These are phyloP conservation scores for Odontocolon sp. DNA, from an alignment of 2,888 invertebrate species.

Conservation along the genomic window DNA sequence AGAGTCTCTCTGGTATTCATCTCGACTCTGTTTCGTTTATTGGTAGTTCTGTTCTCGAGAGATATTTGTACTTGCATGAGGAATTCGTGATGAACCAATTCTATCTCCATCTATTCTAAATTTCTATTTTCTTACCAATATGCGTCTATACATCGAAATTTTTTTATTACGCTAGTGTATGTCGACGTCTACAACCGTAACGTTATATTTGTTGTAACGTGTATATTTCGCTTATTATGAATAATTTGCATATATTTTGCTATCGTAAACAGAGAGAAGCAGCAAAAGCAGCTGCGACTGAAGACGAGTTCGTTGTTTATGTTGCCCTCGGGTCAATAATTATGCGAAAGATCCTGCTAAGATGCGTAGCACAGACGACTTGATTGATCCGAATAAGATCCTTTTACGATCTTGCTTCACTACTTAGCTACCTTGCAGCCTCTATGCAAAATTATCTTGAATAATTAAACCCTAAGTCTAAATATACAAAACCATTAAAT, in stretches of 20 bases:
- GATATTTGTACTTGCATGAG: not conserved
- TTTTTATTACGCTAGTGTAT: not conserved
- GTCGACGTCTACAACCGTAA: not conserved
- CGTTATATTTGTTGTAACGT: not conserved
- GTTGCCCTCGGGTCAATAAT: constrained; percentile 21
- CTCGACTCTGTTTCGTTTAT: not conserved
- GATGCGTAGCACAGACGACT: not conserved
- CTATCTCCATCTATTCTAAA: not conserved
- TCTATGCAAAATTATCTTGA: not conserved
- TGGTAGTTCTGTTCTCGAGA: not conserved
- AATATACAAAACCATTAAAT: no score
- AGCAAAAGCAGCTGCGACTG: not conserved
- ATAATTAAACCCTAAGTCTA: not conserved
- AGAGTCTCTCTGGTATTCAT: not conserved
- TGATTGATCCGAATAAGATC: constrained; percentile 11
- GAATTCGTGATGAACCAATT: not conserved
- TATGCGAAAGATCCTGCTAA: constrained; percentile 29
- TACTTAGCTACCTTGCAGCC: not conserved
- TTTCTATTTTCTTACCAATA: not conserved
- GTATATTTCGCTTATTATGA: constrained; percentile 30
- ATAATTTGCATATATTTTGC: constrained; percentile 38
- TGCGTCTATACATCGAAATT: not conserved
- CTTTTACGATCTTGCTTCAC: not conserved
- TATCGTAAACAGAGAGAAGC: constrained; percentile 19
- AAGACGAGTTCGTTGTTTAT: constrained; percentile 6